Percentiles rank a stretch among this genome's conserved stretches.
Conservation (phyloP, 2,888 invertebrate genomes). For the Tillus elongatus region DNA sequence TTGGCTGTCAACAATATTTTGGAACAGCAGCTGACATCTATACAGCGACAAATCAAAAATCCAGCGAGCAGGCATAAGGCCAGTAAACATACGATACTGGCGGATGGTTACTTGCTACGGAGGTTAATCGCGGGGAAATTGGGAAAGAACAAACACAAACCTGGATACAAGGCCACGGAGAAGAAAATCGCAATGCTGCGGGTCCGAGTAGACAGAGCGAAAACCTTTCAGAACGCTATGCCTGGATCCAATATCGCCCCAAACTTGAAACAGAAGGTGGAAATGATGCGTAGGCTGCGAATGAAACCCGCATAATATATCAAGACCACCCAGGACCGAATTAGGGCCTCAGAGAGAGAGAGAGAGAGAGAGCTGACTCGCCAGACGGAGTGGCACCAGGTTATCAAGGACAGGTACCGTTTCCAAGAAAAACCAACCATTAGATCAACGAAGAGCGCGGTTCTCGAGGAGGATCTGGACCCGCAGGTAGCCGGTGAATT, state of each 20-base stretch:
- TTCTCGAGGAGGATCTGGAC: neutral
- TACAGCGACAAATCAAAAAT: neutral
- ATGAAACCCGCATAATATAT: slow-evolving; percentile 4
- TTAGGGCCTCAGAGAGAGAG: neutral
- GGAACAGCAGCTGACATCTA: neutral
- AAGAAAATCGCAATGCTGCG: neutral
- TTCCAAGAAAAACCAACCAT: neutral
- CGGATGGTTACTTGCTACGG: neutral
- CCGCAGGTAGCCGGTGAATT: neutral
- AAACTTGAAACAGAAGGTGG: neutral
- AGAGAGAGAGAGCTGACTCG: too few relatives aligned
- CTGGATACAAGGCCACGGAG: neutral
- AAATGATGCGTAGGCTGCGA: neutral
- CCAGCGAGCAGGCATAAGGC: slow-evolving; percentile 1
- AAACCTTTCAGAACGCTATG: neutral
- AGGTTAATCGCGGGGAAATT: neutral
- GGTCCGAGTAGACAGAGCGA: neutral
- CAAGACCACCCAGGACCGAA: neutral
- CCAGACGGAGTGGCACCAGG: neutral
- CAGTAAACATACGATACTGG: neutral
- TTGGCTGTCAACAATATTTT: neutral
- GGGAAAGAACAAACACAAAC: neutral
- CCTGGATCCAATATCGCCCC: neutral
- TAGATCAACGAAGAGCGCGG: neutral
- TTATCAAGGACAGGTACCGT: neutral